These are phyloP conservation scores for Tipula confusa DNA, from an alignment of 2,888 invertebrate genomes.

Conservation along the genomic window DNA sequence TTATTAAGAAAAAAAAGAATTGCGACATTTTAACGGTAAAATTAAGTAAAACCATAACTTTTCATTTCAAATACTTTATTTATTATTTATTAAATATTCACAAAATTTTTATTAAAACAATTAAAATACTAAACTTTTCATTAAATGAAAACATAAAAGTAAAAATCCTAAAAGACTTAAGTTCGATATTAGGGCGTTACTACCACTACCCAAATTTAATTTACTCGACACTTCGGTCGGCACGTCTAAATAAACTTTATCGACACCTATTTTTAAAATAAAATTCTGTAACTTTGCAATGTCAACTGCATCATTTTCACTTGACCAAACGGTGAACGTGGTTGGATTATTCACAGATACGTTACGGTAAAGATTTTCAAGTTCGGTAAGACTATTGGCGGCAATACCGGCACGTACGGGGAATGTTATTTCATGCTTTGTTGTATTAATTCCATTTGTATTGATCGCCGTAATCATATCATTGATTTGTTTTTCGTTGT, in stretches of 20 bases:
- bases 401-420: conserved; percentile 70
- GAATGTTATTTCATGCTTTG: conserved; percentile 72
- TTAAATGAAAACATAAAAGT: neutral
- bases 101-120: neutral
- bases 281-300: conserved; percentile 60
- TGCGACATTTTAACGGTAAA: no score
- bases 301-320: conserved; percentile 62
- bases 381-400: conserved; percentile 58
- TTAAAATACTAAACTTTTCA: neutral
- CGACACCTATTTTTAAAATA: conserved; percentile 61
- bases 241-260: conserved; percentile 72
- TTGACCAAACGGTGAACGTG: conserved; percentile 78
- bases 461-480: conserved; percentile 62
- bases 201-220: conserved; percentile 49
- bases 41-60: no score
- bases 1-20: no score
- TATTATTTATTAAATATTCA: neutral
- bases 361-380: conserved; percentile 57
- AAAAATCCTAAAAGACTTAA: conserved; percentile 33
- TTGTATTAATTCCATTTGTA: conserved; percentile 42
- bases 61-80: neutral
- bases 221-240: conserved; percentile 58
- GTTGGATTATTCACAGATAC: conserved; percentile 43
- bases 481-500: conserved; percentile 60
- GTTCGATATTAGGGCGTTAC: neutral